Percentiles rank a stretch among this genome's conserved stretches.
phyloP scores from a whole-genome alignment of 2,113 vertebrate genomes.

The Fregata magnificens region DNA sequence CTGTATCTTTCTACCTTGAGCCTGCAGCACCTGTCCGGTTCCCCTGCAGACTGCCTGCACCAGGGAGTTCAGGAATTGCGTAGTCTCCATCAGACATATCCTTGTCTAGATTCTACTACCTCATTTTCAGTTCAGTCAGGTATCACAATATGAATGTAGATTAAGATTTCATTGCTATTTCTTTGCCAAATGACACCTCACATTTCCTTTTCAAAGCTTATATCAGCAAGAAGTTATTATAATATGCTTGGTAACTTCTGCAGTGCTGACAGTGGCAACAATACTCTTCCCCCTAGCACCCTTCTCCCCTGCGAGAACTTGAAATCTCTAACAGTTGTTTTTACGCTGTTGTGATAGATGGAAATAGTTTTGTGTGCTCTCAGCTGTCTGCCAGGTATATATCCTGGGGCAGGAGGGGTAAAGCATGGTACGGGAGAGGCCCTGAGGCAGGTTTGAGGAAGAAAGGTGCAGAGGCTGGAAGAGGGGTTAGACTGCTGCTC shows the following conservation, averaged over 20 bases:
- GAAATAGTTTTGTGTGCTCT: neutral
- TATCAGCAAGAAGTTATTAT: neutral
- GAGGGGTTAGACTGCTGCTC: neutral
- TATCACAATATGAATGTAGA: neutral
- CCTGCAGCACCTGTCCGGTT: neutral
- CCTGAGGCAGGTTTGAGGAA: neutral
- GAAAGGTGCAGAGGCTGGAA: neutral
- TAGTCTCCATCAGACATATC: neutral
- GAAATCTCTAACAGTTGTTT: neutral
- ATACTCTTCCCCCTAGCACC: too few species aligned
- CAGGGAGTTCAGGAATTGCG: neutral
- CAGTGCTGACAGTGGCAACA: neutral
- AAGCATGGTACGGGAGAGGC: neutral
- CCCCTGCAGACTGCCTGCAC: neutral
- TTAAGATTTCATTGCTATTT: neutral
- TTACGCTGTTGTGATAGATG: neutral
- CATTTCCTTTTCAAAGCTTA: neutral
- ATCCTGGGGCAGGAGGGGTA: neutral
- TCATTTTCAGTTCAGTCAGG: neutral
- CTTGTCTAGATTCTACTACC: neutral
- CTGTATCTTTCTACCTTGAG: neutral
- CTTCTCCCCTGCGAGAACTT: fast-evolving
- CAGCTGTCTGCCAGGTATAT: too few species aligned
- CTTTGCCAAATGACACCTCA: neutral
- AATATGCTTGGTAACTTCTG: neutral